A percentile compares a stretch with the other conserved stretches of the same genome.
phyloP scores from a whole-genome alignment of 2,888 invertebrate genomes.

The Eristalis arbustorum region DNA sequence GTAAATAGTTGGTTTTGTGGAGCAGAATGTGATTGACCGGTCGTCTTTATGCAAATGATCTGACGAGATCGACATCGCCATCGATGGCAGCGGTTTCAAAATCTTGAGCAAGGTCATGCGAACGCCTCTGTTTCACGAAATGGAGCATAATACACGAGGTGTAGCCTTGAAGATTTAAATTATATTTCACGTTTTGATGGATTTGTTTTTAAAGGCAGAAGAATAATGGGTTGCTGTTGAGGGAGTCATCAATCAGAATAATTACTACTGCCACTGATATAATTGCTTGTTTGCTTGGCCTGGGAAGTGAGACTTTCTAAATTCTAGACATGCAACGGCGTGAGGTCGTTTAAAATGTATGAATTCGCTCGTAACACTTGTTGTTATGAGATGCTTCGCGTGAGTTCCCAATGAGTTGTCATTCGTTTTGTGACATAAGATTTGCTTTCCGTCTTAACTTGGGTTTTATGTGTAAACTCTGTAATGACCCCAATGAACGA shows the following conservation, averaged over 20 bases:
- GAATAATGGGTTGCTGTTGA: neutral
- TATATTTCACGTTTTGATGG: neutral
- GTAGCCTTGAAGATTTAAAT: neutral
- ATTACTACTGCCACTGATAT: neutral
- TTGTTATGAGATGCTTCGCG: neutral
- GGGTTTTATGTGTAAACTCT: too few species aligned
- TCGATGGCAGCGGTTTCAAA: neutral
- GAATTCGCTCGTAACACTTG: neutral
- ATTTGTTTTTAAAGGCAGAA: neutral
- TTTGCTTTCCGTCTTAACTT: too few species aligned
- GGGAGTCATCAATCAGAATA: neutral
- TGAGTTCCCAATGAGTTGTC: too few species aligned
- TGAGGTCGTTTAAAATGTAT: neutral
- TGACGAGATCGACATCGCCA: neutral
- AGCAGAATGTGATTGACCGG: neutral
- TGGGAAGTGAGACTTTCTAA: neutral
- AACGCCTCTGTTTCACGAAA: neutral
- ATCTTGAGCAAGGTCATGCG: neutral
- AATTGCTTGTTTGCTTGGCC: neutral
- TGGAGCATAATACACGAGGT: too few species aligned
- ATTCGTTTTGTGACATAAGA: too few species aligned
- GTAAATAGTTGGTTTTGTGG: neutral
- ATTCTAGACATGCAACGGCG: neutral
- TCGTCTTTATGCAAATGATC: neutral
- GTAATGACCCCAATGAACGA: too few species aligned